Base-by-base conservation (phyloP, 2,113 vertebrate species). In the Amazona vittata region DNA sequence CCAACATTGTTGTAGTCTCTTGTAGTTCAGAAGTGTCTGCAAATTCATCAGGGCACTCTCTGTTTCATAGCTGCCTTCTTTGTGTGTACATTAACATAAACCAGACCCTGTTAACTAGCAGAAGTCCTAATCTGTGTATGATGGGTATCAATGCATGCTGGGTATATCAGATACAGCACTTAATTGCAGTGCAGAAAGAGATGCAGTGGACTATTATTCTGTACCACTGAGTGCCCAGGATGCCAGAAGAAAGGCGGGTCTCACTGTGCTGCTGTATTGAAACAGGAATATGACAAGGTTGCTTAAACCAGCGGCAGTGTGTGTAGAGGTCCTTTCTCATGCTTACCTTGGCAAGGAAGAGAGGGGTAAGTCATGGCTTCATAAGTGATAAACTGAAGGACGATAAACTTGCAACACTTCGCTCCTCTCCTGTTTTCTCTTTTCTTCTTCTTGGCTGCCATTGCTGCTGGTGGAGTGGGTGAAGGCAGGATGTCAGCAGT, bases 361-460 rank as follows among this genome's bases (percentile, higher is more conserved):
- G 41, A 78, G 16, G 35, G 2, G 41, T n/a, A 46, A 69, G 73
- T 69, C n/a, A 4, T 12, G n/a, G 47, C 83, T 96, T 96, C 91
- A 12, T 47, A 79, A 92, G 75, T 47, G 57, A 80, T 65, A 83
- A 92, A 74, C 78, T 8, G 9, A 89, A 87, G 59, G 75, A 59
- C 81, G 76, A 37, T 17, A 79, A 70, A 17, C 28, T 80, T 96
- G 86, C 94, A 95, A 64, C 62, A 31, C 83, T 97, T 96, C 44
- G 31, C 50, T 70, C 53, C 70, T 57, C 39, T 22, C 14, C n/a
- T 19, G 20, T 52, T 55, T 68, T 41, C 11, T 26, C 10, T 39
- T 46, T 41, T 53, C 21, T 60, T 69, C 18, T 62, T 1, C 31
- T 70, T 39, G 87, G 31, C 9, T 53, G 43, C 49, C 25, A 10